Conservation (phyloP, 2,888 invertebrate species). For the Deilephila porcellus region DNA sequence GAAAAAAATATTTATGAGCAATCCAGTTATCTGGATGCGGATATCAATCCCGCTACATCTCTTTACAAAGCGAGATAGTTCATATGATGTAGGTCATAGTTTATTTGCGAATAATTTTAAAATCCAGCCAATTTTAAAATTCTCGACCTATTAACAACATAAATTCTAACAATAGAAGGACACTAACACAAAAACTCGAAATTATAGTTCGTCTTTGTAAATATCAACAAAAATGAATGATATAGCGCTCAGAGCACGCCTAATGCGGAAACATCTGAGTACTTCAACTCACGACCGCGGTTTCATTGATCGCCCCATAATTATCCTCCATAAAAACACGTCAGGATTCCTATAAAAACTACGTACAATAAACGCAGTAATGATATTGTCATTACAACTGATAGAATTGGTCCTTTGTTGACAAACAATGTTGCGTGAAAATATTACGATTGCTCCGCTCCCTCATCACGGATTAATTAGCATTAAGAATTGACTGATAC, state of each 20-base stretch:
- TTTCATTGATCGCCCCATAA: conserved; percentile 16
- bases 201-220: too few species aligned
- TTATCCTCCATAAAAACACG: conserved; percentile 2
- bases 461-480: background rate
- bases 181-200: too few species aligned
- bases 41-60: too few species aligned
- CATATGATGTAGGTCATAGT: too few species aligned
- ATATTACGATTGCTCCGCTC: background rate
- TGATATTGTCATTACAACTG: background rate
- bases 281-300: conserved; percentile 8
- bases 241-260: background rate
- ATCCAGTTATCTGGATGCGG: too few species aligned
- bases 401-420: conserved; percentile 1
- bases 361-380: background rate
- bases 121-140: too few species aligned
- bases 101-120: too few species aligned
- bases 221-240: background rate
- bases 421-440: background rate
- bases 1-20: too few species aligned
- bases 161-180: too few species aligned
- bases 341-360: background rate
- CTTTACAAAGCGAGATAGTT: too few species aligned
- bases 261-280: conserved; percentile 16
- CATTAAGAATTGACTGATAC: background rate
- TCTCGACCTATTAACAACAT: too few species aligned